Evolutionary conservation across 2,888 invertebrate species (phyloP).

Genomic region (Arctia plantaginis): DNA sequence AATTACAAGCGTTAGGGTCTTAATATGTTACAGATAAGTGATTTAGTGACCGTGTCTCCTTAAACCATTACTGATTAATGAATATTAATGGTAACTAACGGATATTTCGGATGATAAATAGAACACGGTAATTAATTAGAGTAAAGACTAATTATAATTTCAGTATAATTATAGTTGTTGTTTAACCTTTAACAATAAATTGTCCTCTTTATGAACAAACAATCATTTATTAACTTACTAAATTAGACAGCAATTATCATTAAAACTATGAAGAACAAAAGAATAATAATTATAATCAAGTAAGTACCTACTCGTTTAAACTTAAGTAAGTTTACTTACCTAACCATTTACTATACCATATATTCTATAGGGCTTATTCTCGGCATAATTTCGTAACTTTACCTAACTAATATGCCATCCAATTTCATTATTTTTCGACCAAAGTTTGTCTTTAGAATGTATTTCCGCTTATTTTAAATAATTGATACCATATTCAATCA

Average conservation of each 20-base stretch:
- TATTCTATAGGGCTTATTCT: too few relatives aligned
- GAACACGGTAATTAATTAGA: background rate
- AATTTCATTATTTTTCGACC: too few relatives aligned
- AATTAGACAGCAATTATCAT: background rate
- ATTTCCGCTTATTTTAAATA: background rate
- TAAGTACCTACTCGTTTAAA: background rate
- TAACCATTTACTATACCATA: too few relatives aligned
- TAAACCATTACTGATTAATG: background rate
- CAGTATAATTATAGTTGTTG: background rate
- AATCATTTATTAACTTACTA: background rate
- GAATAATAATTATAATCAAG: background rate
- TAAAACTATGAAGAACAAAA: background rate
- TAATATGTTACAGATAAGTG: background rate
- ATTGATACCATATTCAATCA: background rate
- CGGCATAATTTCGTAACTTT: too few relatives aligned
- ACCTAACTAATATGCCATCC: too few relatives aligned
- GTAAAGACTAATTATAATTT: background rate
- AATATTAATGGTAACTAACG: background rate
- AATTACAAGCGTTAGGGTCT: background rate
- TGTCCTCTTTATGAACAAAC: background rate
- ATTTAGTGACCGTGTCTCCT: background rate
- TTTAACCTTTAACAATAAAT: background rate
- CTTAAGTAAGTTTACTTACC: background rate
- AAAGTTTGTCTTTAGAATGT: too few relatives aligned
- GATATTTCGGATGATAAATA: background rate